phyloP scores from a whole-genome alignment of 2,113 vertebrate species.

The Elgaria multicarinata region DNA sequence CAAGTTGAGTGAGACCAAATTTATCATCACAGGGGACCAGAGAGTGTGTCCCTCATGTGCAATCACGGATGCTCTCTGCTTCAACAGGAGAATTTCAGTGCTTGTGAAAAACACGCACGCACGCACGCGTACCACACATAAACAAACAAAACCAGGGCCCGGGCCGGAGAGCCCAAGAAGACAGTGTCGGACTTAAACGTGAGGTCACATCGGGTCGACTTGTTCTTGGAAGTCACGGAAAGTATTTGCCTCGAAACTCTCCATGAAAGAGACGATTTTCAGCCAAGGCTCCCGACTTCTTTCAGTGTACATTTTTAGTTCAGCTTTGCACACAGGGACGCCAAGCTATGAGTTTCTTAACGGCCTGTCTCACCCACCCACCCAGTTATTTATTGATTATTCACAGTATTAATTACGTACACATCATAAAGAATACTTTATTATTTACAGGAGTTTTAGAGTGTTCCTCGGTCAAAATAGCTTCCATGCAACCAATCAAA shows the following conservation, averaged over 20 bases:
- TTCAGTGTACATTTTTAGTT: too few species aligned
- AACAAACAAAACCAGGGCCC: not conserved
- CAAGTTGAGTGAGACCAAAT: not conserved
- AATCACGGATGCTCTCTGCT: not conserved
- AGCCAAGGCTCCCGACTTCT: not conserved
- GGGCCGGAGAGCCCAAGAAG: not conserved
- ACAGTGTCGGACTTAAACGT: not conserved
- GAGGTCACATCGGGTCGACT: not conserved
- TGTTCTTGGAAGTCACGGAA: not conserved
- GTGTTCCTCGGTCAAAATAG: too few species aligned
- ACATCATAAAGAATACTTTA: too few species aligned
- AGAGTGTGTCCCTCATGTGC: not conserved
- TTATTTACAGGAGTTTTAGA: too few species aligned
- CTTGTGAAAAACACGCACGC: too few species aligned
- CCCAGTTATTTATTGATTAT: not conserved
- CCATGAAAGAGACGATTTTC: not conserved
- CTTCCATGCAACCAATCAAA: too few species aligned
- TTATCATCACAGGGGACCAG: not conserved
- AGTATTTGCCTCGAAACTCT: slow-evolving; percentile 4
- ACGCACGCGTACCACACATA: too few species aligned
- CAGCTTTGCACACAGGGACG: not conserved
- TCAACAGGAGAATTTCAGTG: not conserved
- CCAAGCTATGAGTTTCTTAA: not conserved
- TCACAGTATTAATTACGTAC: not conserved
- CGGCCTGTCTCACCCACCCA: not conserved